Evolutionary conservation across 2,797 vertebrate species (phyloP).

Genomic region (Enteromius afrohamiltoni): DNA sequence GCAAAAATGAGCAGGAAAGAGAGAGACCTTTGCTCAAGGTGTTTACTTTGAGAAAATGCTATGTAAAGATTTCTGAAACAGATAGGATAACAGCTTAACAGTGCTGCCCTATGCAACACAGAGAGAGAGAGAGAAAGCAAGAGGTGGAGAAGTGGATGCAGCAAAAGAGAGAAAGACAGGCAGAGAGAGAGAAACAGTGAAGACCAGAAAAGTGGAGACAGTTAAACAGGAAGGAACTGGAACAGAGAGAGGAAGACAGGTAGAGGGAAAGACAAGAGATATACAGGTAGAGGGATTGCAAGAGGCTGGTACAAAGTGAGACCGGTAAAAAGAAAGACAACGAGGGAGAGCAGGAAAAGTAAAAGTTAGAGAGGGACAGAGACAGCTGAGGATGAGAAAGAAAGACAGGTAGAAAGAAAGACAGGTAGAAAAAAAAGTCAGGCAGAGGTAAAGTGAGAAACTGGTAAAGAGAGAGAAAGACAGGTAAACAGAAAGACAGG

Average conservation of each 20-base stretch:
- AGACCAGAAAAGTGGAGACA: neutral
- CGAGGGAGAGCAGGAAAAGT: neutral
- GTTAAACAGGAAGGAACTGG: neutral
- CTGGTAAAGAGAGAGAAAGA: neutral
- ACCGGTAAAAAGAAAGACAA: neutral
- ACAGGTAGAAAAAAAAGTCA: neutral
- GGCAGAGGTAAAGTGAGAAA: too few species aligned
- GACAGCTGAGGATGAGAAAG: too few species aligned
- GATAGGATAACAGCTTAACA: slow-evolving; percentile 21
- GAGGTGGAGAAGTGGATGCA: neutral
- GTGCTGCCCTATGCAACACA: slow-evolving; percentile 50
- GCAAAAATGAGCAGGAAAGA: neutral
- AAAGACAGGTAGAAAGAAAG: neutral
- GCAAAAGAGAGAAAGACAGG: neutral
- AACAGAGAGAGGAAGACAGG: neutral
- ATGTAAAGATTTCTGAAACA: slow-evolving; percentile 18
- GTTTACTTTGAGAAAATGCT: slow-evolving; percentile 9
- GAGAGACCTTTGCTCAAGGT: slow-evolving; percentile 41
- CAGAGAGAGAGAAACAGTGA: neutral
- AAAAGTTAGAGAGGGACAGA: neutral
- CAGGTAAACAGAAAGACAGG: neutral
- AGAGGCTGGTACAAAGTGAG: neutral
- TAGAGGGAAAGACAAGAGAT: neutral
- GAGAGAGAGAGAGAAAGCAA: neutral
- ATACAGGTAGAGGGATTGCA: neutral